Conservation (phyloP, 2,888 invertebrate species). For the Sinelater perroti region DNA sequence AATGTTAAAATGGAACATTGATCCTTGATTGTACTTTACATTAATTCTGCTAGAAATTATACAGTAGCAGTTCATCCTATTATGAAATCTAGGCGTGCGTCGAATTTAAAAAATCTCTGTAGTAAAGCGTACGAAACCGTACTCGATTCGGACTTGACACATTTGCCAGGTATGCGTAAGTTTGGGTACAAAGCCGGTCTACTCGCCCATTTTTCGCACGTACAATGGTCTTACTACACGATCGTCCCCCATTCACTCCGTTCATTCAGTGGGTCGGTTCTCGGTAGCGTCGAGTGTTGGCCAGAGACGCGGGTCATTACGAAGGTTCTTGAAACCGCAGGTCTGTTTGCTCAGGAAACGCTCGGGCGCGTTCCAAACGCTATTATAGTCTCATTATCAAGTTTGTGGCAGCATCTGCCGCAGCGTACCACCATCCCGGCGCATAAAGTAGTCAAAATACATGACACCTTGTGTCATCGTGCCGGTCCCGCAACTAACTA, state of each 20-base stretch:
- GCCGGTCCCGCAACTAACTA: slow-evolving; percentile 10
- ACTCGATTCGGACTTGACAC: no score
- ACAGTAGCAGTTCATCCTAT: no score
- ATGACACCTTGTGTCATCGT: slow-evolving; percentile 40
- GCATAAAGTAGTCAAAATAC: slow-evolving; percentile 30
- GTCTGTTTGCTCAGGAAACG: slow-evolving; percentile 29
- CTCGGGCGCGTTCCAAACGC: slow-evolving; percentile 22
- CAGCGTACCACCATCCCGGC: slow-evolving; percentile 26
- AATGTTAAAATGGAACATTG: no score
- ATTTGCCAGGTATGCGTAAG: no score
- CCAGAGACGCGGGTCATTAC: neutral
- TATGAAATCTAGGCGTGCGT: no score
- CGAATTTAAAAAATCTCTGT: no score
- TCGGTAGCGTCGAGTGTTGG: neutral
- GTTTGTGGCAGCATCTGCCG: slow-evolving; percentile 33
- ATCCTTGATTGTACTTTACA: no score
- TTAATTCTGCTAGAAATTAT: no score
- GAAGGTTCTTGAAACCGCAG: slow-evolving; percentile 4
- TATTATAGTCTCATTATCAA: slow-evolving; percentile 35
- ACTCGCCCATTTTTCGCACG: slow-evolving; percentile 5
- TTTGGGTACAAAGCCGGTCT: neutral
- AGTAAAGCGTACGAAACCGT: no score
- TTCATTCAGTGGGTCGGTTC: slow-evolving; percentile 2
- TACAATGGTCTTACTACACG: slow-evolving; percentile 5
- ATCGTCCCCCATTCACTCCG: neutral